phyloP scores from a whole-genome alignment of 2,113 vertebrate genomes.

The Trogon melanurus region DNA sequence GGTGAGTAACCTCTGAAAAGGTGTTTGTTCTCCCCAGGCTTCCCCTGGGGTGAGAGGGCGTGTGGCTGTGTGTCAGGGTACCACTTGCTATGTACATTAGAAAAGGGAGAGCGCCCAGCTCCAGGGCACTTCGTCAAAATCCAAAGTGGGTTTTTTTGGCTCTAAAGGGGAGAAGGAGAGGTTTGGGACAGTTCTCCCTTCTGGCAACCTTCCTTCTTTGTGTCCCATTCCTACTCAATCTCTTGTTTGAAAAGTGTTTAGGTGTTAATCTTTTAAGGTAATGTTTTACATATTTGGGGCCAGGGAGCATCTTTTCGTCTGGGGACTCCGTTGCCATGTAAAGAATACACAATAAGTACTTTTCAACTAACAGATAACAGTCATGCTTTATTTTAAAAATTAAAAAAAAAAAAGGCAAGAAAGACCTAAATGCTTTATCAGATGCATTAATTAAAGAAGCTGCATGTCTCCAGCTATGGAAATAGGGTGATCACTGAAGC shows the following conservation, averaged over 20 bases:
- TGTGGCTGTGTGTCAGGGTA: background rate
- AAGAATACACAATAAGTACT: background rate
- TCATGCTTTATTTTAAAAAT: background rate
- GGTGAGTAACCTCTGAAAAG: background rate
- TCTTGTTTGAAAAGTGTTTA: background rate
- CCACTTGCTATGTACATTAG: fast-evolving
- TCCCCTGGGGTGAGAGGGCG: fast-evolving
- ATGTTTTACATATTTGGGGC: background rate
- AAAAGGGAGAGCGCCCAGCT: background rate
- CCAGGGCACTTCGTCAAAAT: background rate
- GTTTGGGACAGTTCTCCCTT: background rate
- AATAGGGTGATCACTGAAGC: background rate
- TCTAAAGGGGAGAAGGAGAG: background rate
- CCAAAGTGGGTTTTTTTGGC: background rate
- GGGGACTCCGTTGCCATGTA: background rate
- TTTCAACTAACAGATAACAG: background rate
- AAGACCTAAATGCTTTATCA: conserved; percentile 11
- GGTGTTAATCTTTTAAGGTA: background rate
- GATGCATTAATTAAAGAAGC: conserved; percentile 32
- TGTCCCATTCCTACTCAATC: background rate
- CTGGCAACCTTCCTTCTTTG: background rate
- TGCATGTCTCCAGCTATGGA: background rate
- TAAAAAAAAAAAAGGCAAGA: background rate
- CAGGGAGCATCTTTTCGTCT: background rate
- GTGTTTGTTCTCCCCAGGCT: background rate